Conservation (phyloP, 37 sponge, comb jelly and placozoan genomes). For the Mnemiopsis leidyi region DNA sequence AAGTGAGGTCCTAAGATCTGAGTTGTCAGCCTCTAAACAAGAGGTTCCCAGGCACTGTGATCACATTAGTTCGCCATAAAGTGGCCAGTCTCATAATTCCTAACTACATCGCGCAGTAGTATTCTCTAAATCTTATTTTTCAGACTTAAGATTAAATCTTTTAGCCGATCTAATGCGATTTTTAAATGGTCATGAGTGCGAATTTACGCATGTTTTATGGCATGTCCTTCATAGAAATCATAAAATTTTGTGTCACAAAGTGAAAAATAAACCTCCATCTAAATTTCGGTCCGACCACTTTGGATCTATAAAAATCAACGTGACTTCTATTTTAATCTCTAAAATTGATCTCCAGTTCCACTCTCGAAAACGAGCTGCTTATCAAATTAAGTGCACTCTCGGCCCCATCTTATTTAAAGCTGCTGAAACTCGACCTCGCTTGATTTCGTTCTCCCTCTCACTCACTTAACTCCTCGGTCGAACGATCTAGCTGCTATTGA, state of each 20-base stretch:
- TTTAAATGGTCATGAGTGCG: background rate
- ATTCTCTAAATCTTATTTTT: background rate
- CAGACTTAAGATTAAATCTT: background rate
- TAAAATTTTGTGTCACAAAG: too few species aligned
- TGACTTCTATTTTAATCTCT: background rate
- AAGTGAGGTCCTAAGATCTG: too few species aligned
- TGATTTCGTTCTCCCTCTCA: too few species aligned
- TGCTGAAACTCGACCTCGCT: too few species aligned
- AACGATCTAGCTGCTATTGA: too few species aligned
- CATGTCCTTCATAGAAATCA: background rate
- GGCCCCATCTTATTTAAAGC: too few species aligned
- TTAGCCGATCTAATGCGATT: background rate
- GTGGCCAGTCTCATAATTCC: background rate
- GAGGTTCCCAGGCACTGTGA: background rate
- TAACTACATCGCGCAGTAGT: background rate
- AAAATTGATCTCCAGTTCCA: background rate
- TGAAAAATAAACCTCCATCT: too few species aligned
- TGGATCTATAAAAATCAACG: too few species aligned
- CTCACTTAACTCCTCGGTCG: too few species aligned
- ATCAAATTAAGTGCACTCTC: background rate
- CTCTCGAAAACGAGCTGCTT: background rate
- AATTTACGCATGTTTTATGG: background rate
- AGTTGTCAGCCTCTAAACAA: too few species aligned
- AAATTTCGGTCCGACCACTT: too few species aligned
- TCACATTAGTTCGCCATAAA: background rate